phyloP scores from a whole-genome alignment of 2,113 vertebrate genomes.

The Phalacrocorax aristotelis region DNA sequence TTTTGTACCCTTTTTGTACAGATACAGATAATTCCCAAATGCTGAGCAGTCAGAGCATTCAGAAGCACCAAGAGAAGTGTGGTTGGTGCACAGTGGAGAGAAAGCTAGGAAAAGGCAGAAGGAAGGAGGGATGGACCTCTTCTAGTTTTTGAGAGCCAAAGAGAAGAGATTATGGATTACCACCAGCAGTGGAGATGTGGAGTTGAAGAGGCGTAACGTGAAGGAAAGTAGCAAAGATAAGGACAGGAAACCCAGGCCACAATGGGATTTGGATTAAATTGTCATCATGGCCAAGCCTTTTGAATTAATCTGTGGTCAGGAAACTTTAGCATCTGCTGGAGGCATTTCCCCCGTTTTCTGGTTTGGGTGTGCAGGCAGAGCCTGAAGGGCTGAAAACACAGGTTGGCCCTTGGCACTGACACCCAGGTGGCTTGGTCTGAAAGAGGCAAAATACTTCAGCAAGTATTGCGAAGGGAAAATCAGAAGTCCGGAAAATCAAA shows the following conservation, averaged over 20 bases:
- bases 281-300: background rate
- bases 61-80: background rate
- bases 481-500: too few species aligned
- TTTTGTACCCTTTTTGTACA: background rate
- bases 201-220: background rate
- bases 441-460: background rate
- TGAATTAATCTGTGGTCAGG: background rate
- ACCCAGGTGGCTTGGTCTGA: fast-evolving
- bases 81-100: background rate
- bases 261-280: background rate
- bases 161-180: background rate
- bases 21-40: background rate
- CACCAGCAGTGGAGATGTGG: fast-evolving
- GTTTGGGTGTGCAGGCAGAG: background rate
- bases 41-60: fast-evolving
- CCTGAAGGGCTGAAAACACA: background rate
- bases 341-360: background rate
- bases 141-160: background rate
- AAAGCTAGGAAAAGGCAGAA: background rate
- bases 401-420: too few species aligned
- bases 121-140: background rate
- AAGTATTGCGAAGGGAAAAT: background rate
- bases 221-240: background rate
- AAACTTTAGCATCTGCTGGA: background rate
- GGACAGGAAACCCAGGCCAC: background rate